Conservation (phyloP, 1,140 invertebrate species). For the Nephila pilipes region DNA sequence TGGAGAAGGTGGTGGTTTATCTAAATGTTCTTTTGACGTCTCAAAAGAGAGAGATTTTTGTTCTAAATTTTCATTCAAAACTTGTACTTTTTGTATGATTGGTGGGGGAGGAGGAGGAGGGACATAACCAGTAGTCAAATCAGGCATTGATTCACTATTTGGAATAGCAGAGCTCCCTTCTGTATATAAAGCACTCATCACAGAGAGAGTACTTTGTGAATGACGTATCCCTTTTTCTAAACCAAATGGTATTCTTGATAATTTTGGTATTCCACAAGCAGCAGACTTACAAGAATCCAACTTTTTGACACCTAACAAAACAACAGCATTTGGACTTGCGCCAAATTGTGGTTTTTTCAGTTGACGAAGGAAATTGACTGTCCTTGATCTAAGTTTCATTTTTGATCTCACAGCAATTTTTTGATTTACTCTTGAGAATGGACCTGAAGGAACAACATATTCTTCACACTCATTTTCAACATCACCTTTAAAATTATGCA, state of each 20-base stretch:
- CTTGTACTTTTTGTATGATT: slow-evolving; percentile 33
- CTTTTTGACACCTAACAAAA: slow-evolving; percentile 81
- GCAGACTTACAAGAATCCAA: slow-evolving; percentile 81
- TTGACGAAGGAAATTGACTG: slow-evolving; percentile 77
- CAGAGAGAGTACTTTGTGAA: slow-evolving; percentile 85
- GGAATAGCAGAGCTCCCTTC: slow-evolving; percentile 62
- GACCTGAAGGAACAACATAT: slow-evolving; percentile 45
- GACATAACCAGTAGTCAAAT: slow-evolving; percentile 79
- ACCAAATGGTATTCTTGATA: slow-evolving; percentile 64
- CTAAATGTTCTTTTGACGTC: neutral
- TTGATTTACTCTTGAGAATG: slow-evolving; percentile 56
- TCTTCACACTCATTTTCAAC: slow-evolving; percentile 75
- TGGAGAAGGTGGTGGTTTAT: slow-evolving; percentile 31
- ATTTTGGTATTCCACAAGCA: slow-evolving; percentile 79
- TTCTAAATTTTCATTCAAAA: slow-evolving; percentile 53
- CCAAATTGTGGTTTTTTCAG: slow-evolving; percentile 77
- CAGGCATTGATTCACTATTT: slow-evolving; percentile 82
- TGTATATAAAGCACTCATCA: slow-evolving; percentile 79
- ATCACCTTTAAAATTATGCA: slow-evolving; percentile 71
- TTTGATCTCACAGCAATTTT: slow-evolving; percentile 74
- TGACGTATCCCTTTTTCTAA: slow-evolving; percentile 82
- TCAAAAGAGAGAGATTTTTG: slow-evolving; percentile 23
- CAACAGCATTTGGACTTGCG: slow-evolving; percentile 81
- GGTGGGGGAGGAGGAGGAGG: slow-evolving; percentile 75
- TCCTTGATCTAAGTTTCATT: slow-evolving; percentile 74